phyloP scores from a whole-genome alignment of 1,140 invertebrate species.

The Lordiphosa collinella region DNA sequence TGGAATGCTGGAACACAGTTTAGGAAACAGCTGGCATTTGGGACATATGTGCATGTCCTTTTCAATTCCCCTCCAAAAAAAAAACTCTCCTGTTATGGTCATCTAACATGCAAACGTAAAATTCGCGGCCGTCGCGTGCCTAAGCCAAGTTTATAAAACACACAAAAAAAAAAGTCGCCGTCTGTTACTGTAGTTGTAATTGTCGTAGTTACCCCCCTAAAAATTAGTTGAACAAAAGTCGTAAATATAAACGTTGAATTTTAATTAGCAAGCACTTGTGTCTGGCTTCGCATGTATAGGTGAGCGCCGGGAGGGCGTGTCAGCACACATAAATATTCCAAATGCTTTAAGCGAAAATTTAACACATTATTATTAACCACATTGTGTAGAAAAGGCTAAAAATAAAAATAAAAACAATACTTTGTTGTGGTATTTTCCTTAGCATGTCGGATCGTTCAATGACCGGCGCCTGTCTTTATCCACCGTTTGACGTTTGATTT shows the following conservation, averaged over 20 bases:
- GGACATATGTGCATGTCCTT: slow-evolving; percentile 13
- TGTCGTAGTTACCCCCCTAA: slow-evolving; percentile 35
- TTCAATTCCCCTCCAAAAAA: slow-evolving; percentile 11
- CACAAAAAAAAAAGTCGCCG: slow-evolving; percentile 16
- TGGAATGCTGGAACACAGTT: neutral
- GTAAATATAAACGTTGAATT: slow-evolving; percentile 56
- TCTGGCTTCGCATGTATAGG: slow-evolving; percentile 9
- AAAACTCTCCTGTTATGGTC: slow-evolving; percentile 43
- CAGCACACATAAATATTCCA: slow-evolving; percentile 20
- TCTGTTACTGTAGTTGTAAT: slow-evolving; percentile 11
- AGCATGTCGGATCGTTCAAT: slow-evolving; percentile 20
- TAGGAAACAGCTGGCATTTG: slow-evolving; percentile 1
- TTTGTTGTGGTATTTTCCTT: slow-evolving; percentile 8
- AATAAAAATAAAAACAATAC: neutral
- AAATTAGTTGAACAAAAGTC: slow-evolving; percentile 57
- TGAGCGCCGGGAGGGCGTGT: neutral
- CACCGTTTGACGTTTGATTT: neutral
- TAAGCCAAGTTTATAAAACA: slow-evolving; percentile 44
- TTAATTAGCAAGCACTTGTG: slow-evolving; percentile 58
- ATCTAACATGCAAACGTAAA: slow-evolving; percentile 56
- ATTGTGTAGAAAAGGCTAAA: slow-evolving; percentile 31
- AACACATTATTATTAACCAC: slow-evolving; percentile 48
- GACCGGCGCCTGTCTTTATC: slow-evolving; percentile 8
- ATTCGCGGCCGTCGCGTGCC: slow-evolving; percentile 63
- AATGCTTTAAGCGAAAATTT: slow-evolving; percentile 47